These are phyloP conservation scores for Micronisus gabar DNA, from an alignment of 2,113 vertebrate species.

Conservation along the genomic window DNA sequence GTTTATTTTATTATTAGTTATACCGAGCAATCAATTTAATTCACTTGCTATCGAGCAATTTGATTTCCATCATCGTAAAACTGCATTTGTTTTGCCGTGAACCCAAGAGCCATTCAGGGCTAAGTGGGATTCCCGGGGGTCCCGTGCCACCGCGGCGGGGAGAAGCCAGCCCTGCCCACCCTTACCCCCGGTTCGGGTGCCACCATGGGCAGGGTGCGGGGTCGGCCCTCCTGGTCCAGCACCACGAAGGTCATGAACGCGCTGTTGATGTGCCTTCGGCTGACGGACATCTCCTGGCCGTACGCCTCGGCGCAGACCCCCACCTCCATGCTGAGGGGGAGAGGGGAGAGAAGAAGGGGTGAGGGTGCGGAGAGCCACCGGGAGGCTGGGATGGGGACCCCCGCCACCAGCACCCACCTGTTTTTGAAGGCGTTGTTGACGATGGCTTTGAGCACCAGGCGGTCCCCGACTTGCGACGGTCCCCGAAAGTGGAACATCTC, in stretches of 20 bases:
- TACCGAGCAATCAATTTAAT: neutral
- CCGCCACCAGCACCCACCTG: conserved; percentile 32
- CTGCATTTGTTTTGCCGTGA: neutral
- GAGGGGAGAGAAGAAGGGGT: neutral
- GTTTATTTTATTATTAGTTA: neutral
- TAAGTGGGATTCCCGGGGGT: rapidly evolving
- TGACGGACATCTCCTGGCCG: conserved; percentile 77
- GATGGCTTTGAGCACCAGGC: conserved; percentile 91
- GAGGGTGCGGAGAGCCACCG: rapidly evolving
- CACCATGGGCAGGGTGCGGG: conserved; percentile 80
- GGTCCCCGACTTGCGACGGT: conserved; percentile 92
- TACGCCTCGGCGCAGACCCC: conserved; percentile 94
- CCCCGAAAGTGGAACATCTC: conserved; percentile 99
- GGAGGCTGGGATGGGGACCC: neutral
- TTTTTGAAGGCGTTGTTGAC: conserved; percentile 96
- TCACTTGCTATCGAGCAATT: neutral
- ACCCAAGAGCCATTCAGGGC: neutral
- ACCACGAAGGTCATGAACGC: conserved; percentile 97
- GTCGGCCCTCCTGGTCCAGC: conserved; percentile 79
- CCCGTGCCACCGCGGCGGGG: rapidly evolving
- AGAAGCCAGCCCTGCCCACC: neutral
- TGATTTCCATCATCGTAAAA: neutral
- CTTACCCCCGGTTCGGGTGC: conserved; percentile 87
- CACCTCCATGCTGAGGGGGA: conserved; percentile 90
- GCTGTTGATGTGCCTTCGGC: conserved; percentile 90